A percentile compares a stretch with the other conserved stretches of the same genome.
Conservation (phyloP, 2,113 vertebrate genomes). For the Chamaetylas fuelleborni region DNA sequence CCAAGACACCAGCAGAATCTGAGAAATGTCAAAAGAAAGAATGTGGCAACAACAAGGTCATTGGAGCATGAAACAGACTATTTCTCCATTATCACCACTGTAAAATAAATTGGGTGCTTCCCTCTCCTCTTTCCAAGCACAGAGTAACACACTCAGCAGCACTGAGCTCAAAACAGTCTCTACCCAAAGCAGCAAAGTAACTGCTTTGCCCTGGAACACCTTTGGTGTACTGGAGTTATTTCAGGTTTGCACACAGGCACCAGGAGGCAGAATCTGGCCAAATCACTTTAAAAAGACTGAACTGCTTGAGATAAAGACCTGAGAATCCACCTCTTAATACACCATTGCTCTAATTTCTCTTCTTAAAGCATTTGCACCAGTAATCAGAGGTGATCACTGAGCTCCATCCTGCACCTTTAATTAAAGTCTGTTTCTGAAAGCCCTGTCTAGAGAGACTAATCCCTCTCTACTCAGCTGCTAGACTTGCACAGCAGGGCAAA, state of each 20-base stretch:
- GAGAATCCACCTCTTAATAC: slow-evolving; percentile 54
- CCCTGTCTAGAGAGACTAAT: slow-evolving; percentile 51
- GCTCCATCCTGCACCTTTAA: slow-evolving; percentile 56
- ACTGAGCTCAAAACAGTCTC: not conserved
- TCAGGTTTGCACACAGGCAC: not conserved
- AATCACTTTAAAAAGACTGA: slow-evolving; percentile 33
- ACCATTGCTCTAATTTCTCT: slow-evolving; percentile 67
- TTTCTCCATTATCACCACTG: not conserved
- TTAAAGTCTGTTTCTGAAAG: slow-evolving; percentile 56
- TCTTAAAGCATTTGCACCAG: slow-evolving; percentile 61
- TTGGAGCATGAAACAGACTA: rapidly evolving
- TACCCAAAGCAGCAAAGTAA: not conserved
- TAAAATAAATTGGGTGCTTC: not conserved
- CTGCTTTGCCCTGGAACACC: not conserved
- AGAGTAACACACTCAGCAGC: not conserved
- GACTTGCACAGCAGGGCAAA: not conserved
- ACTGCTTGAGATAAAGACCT: slow-evolving; percentile 38
- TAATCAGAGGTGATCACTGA: slow-evolving; percentile 61
- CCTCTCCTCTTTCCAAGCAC: not conserved
- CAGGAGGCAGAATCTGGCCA: slow-evolving; percentile 3
- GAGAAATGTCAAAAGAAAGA: not conserved
- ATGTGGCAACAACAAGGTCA: not conserved
- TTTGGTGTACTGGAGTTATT: not conserved
- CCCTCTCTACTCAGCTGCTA: not conserved
- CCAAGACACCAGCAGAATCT: not conserved